These are phyloP conservation scores for Plutella xylostella DNA, from an alignment of 2,888 invertebrate genomes.

Conservation along the genomic window DNA sequence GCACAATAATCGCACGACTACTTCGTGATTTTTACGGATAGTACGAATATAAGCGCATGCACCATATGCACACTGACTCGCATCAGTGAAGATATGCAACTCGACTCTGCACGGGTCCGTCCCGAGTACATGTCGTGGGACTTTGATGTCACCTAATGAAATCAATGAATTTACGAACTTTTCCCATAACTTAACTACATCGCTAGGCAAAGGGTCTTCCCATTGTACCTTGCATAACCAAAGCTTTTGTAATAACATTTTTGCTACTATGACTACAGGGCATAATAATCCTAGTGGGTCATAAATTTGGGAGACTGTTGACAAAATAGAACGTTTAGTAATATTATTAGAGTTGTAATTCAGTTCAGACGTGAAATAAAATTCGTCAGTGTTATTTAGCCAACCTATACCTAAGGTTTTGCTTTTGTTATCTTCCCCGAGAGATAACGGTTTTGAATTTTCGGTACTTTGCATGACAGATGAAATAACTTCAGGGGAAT, in stretches of 20 bases:
- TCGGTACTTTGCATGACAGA: background rate
- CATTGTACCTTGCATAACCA: background rate
- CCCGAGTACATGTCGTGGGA: background rate
- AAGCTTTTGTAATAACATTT: background rate
- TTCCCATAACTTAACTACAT: background rate
- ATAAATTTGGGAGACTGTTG: too few relatives aligned
- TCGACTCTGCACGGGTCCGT: background rate
- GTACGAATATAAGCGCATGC: background rate
- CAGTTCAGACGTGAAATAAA: background rate
- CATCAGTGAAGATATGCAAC: background rate
- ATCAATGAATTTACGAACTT: background rate
- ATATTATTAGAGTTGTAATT: too few relatives aligned
- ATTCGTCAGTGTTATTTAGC: background rate
- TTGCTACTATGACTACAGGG: background rate
- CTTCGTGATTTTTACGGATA: background rate
- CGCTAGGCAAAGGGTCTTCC: background rate
- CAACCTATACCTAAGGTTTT: background rate
- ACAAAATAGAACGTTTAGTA: too few relatives aligned
- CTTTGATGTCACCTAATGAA: background rate
- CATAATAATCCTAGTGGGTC: background rate
- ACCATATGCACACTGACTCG: background rate
- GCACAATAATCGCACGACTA: background rate
- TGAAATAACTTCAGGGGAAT: background rate
- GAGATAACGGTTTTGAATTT: background rate
- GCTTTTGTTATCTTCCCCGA: background rate